Percentiles rank a stretch among this genome's conserved stretches.
phyloP scores from a whole-genome alignment of 2,797 vertebrate species.

The Spea hammondii region DNA sequence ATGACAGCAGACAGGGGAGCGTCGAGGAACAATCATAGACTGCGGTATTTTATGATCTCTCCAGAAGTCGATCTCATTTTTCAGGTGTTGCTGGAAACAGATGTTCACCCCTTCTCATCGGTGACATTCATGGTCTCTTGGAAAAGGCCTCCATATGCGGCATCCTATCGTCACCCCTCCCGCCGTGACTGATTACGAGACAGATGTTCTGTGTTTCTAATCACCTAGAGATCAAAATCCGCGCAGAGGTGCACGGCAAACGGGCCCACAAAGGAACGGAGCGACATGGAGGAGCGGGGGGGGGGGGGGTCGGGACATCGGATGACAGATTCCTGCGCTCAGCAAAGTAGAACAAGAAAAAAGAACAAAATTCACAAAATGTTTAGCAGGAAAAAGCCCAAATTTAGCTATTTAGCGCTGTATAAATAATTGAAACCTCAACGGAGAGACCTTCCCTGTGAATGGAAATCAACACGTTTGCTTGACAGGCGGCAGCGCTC shows the following conservation, averaged over 20 bases:
- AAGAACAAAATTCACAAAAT: neutral
- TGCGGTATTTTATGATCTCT: conserved; percentile 20
- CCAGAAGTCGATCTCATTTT: conserved; percentile 22
- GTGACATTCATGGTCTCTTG: conserved; percentile 41
- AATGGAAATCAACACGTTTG: no score
- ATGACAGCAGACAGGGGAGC: conserved; percentile 8
- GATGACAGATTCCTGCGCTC: conserved; percentile 3
- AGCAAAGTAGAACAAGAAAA: neutral
- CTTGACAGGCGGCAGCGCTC: no score
- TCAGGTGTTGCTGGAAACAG: conserved; percentile 42
- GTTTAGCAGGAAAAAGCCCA: neutral
- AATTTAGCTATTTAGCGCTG: neutral
- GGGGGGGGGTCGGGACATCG: neutral
- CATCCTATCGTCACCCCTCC: conserved; percentile 9
- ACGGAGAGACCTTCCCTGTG: no score
- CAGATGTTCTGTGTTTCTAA: conserved; percentile 47
- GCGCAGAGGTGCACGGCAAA: conserved; percentile 42
- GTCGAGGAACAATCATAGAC: neutral
- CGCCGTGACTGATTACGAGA: conserved; percentile 32
- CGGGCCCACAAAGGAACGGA: conserved; percentile 15
- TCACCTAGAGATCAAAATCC: conserved; percentile 40
- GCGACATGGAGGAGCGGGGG: neutral
- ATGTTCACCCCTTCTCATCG: conserved; percentile 33
- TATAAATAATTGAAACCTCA: no score
- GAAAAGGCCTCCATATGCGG: conserved; percentile 35